Base-by-base conservation (phyloP, 2,113 vertebrate genomes). In the Heteronetta atricapilla region DNA sequence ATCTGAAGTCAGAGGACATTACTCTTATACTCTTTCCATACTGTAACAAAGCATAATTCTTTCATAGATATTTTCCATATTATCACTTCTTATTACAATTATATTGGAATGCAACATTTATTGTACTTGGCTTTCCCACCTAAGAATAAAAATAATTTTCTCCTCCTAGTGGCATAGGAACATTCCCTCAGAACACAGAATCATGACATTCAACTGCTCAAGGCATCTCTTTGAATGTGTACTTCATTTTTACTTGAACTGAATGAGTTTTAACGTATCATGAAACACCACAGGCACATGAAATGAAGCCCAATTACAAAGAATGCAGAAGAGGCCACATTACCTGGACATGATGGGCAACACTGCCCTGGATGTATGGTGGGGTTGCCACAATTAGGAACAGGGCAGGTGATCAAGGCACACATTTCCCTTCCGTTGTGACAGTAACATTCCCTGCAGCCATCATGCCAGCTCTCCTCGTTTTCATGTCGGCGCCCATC, bases 391-490 rank as follows among this genome's bases (percentile, higher is more conserved):
- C 99, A 99, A 50, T 97, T 97, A 29, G 99, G 99, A 66, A 99
- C 98, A 0, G 98, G 98, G 93, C 99, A 99, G 86, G 98, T 98
- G 96, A 99, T 99, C 74, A 99, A 95, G 64, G 98, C 98, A 82
- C 99, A 99, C 99, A 99, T 99, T 86, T 99, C 99, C 75, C 98
- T 97, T n/a, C 98, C 98, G 0, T 93, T 98, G 85, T 98, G 98
- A 69, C 99, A 99, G 96, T 98, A 99, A 90, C 99, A 99, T 12
- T 99, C 98, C 42, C 99, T 98, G 97, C 99, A 99, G 72, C 99
- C 98, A 10, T 99, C 99, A 3, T 99, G 98, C 99, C 99, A 99
- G 89, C 97, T 99, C 89, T 99, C 98, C 63, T 98, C 98, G 2
- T 98, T 98, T 92, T 98, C 98, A 6, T 99, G 98, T 59, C 98